These are phyloP conservation scores for Rhinoptilus africanus DNA, from an alignment of 2,113 vertebrate species.

Conservation along the genomic window DNA sequence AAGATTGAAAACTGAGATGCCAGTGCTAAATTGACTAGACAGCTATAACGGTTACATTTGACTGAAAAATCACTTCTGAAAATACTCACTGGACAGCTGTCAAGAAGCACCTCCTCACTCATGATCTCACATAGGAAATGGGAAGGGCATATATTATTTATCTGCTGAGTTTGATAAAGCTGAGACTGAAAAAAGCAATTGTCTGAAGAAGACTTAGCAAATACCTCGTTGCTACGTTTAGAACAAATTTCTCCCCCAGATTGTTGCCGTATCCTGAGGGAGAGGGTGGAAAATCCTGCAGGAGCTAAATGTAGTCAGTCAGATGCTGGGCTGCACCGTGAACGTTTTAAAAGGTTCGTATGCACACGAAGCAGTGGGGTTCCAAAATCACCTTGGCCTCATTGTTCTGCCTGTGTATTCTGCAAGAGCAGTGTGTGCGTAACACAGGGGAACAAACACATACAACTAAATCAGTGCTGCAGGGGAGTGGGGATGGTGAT, in stretches of 20 bases:
- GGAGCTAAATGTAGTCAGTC: neutral
- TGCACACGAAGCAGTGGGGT: neutral
- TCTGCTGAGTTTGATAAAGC: constrained; percentile 28
- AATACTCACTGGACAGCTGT: constrained; percentile 26
- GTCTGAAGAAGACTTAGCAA: neutral
- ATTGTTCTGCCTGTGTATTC: neutral
- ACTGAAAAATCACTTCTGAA: constrained; percentile 46
- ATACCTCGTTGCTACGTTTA: neutral
- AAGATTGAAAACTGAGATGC: constrained; percentile 34
- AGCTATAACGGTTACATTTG: neutral
- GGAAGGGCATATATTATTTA: constrained; percentile 32
- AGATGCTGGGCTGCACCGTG: neutral
- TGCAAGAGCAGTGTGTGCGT: neutral
- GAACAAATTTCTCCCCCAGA: neutral
- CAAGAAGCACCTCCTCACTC: constrained; percentile 38
- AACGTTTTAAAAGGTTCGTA: neutral
- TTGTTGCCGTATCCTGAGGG: neutral
- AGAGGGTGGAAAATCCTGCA: neutral
- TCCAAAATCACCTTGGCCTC: neutral
- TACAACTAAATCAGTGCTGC: neutral
- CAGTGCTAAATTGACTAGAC: constrained; percentile 19
- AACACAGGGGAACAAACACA: neutral
- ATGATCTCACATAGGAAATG: constrained; percentile 37
- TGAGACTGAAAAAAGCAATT: neutral
- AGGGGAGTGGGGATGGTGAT: accelerated